Base-by-base conservation (phyloP, 2,113 vertebrate species). In the Zosterops lateralis region DNA sequence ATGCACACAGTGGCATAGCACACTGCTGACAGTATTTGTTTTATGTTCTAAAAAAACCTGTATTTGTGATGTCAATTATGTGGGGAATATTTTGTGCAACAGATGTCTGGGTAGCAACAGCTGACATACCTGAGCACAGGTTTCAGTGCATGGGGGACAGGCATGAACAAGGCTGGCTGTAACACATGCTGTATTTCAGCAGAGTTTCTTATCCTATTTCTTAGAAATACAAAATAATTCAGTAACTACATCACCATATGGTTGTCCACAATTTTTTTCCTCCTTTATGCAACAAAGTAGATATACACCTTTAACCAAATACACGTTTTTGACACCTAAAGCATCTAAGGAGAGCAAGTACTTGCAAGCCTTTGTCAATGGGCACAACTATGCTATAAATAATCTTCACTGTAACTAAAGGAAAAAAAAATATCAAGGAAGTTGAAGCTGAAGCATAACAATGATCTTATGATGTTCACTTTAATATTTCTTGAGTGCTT, bases 1-100 rank as follows among this genome's bases (percentile, higher is more conserved):
- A n/a, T 1, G 17, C 38, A 44, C 4, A 21, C 16, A 51, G 7
- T 22, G 3, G 3, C 58, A 76, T 32, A 72, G 17, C 48, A 68
- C 17, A 29, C 1, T 36, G 12, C 6, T 51, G 17, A 57, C 2
- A 2, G 22, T 13, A 62, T 16, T 62, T 1, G 0, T 3, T 36
- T 14, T 5, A 58, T 11, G 32, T 19, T 47, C 24, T 47, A 65
- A 73, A 79, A 32, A 32, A 28, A 61, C 32, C 3, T 32, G 10
- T 14, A 78, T 26, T 8, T 44, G 47, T 31, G 17, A 67, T 22
- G 6, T 29, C 36, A 71, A 13, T 57, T 75, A 85, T 1, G 1
- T 3, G 1, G 28, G 1, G 1, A 84, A 21, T 14, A 60, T 26
- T 74, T 56, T 32, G 32, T 50, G 18, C 22, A 75, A 87, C 22